Conservation (phyloP, 2,888 invertebrate genomes). For the Drosophila lacicola region DNA sequence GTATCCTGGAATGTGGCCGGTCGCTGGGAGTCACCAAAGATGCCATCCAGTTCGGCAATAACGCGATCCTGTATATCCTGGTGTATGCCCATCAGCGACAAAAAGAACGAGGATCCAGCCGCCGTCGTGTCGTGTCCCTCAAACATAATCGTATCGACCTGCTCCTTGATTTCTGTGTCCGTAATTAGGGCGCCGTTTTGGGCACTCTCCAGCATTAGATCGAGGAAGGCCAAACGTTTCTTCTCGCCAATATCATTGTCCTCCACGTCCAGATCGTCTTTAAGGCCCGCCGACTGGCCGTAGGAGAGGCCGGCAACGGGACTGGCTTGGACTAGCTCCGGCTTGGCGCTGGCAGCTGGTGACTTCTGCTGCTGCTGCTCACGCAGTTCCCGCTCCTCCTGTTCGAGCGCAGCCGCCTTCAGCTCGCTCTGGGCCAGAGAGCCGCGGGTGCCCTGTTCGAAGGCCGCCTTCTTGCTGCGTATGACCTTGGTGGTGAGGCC, state of each 20-base stretch:
- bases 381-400: slow-evolving; percentile 48
- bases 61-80: slow-evolving; percentile 90
- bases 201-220: slow-evolving; percentile 92
- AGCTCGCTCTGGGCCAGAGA: slow-evolving; percentile 81
- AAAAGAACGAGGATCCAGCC: slow-evolving; percentile 92
- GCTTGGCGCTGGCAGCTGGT: slow-evolving; percentile 4
- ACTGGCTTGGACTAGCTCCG: slow-evolving; percentile 21
- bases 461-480: slow-evolving; percentile 91
- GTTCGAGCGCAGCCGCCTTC: slow-evolving; percentile 62
- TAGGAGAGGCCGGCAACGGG: slow-evolving; percentile 89
- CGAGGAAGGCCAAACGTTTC: slow-evolving; percentile 94
- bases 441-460: slow-evolving; percentile 88
- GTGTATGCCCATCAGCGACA: slow-evolving; percentile 91
- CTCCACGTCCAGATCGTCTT: slow-evolving; percentile 93
- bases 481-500: slow-evolving; percentile 93
- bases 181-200: slow-evolving; percentile 90
- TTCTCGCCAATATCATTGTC: slow-evolving; percentile 92
- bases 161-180: slow-evolving; percentile 92
- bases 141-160: slow-evolving; percentile 95
- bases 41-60: slow-evolving; percentile 90
- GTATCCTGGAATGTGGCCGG: slow-evolving; percentile 93
- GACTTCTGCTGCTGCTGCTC: slow-evolving; percentile 11
- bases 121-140: slow-evolving; percentile 95
- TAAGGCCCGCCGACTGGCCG: slow-evolving; percentile 90
- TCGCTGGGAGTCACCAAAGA: slow-evolving; percentile 91